Conservation (phyloP, 1,140 invertebrate genomes). For the Pomacea maculata region DNA sequence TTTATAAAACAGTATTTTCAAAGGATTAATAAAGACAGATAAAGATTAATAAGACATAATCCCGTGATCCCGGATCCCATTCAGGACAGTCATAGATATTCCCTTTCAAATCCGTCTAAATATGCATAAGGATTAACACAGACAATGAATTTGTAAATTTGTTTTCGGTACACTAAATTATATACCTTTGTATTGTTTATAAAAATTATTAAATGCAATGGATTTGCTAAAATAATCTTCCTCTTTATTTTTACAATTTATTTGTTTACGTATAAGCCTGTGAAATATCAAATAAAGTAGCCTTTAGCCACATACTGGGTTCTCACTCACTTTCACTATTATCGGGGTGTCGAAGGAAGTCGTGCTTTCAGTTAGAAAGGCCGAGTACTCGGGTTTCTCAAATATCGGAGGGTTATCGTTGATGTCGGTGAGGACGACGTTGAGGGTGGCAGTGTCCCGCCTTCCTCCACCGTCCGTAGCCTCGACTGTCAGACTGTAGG, state of each 20-base stretch:
- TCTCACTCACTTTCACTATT: background rate
- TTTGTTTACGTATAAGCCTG: too few species aligned
- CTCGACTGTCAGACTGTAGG: constrained; percentile 89
- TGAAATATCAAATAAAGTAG: too few species aligned
- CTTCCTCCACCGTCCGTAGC: constrained; percentile 83
- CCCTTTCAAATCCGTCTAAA: background rate
- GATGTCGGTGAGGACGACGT: constrained; percentile 30
- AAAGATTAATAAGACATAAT: background rate
- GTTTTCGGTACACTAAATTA: too few species aligned
- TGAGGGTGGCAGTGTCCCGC: constrained; percentile 25
- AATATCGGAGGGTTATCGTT: constrained; percentile 50
- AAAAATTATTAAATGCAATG: too few species aligned
- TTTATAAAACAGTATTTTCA: background rate
- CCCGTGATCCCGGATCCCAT: too few species aligned
- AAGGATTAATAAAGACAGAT: background rate
- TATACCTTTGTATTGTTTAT: too few species aligned
- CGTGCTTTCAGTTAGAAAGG: background rate
- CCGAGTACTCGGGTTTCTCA: constrained; percentile 5
- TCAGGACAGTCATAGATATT: too few species aligned
- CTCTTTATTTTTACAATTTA: too few species aligned
- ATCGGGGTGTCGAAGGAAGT: background rate
- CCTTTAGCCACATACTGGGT: too few species aligned
- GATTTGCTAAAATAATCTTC: background rate
- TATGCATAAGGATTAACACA: background rate
- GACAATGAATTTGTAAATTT: background rate